phyloP scores from a whole-genome alignment of 2,888 invertebrate species.

The Chloroclysta siterata region DNA sequence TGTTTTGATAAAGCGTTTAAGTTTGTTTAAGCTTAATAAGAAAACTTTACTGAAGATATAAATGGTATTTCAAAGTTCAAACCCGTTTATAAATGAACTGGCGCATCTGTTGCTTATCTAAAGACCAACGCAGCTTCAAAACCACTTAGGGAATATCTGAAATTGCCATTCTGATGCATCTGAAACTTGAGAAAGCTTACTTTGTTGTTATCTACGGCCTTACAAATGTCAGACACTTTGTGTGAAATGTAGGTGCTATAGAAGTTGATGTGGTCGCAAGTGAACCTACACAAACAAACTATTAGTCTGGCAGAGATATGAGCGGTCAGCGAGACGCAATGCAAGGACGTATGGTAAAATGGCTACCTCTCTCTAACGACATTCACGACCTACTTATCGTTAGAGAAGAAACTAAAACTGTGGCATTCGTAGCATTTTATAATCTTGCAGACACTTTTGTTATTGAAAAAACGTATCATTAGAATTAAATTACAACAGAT shows the following conservation, averaged over 20 bases:
- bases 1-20: too few relatives aligned
- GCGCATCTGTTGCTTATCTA: conserved; percentile 19
- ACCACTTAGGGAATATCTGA: conserved; percentile 24
- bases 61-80: conserved; percentile 8
- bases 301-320: conserved; percentile 28
- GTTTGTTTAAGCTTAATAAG: neutral
- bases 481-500: neutral
- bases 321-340: conserved; percentile 40
- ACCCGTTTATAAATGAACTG: conserved; percentile 15
- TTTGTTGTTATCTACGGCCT: conserved; percentile 13
- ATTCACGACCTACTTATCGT: conserved; percentile 26
- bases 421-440: conserved; percentile 3
- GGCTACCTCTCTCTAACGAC: conserved; percentile 41
- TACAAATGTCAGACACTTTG: conserved; percentile 3
- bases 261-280: conserved; percentile 13
- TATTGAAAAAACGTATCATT: neutral
- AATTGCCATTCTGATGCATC: conserved; percentile 10
- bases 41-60: neutral
- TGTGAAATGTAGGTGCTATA: neutral
- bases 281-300: conserved; percentile 26
- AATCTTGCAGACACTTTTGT: neutral
- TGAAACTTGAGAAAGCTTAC: conserved; percentile 17
- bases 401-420: conserved; percentile 8
- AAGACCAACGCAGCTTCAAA: conserved; percentile 18
- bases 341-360: conserved; percentile 49